Evolutionary conservation across 2,888 invertebrate genomes (phyloP).

Genomic region (Altica lythri): DNA sequence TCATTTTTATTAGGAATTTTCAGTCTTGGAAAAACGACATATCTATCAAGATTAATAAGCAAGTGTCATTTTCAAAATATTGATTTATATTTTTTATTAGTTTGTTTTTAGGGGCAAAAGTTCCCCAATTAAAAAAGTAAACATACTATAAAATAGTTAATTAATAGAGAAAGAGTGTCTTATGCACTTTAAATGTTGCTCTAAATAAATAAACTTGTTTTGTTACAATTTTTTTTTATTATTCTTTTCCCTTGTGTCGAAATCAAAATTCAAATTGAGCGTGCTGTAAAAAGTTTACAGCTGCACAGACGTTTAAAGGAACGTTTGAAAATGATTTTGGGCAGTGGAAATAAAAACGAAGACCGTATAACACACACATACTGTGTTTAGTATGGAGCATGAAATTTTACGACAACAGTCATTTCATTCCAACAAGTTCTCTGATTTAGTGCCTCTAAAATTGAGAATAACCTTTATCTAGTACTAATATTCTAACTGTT

Average conservation of each 20-base stretch:
- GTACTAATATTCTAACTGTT: constrained; percentile 31
- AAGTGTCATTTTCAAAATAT: no score
- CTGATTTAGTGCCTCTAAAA: constrained; percentile 51
- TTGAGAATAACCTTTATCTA: constrained; percentile 42
- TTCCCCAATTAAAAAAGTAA: no score
- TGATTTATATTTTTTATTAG: no score
- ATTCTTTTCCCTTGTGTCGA: no score
- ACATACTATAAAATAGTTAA: no score
- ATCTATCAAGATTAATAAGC: no score
- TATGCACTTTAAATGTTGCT: no score
- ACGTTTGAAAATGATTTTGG: constrained; percentile 48
- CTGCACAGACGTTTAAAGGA: constrained; percentile 46
- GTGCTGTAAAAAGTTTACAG: constrained; percentile 41
- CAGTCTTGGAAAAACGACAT: no score
- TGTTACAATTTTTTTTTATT: no score
- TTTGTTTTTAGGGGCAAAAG: no score
- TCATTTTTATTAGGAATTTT: no score
- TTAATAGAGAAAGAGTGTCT: no score
- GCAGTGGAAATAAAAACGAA: constrained; percentile 41
- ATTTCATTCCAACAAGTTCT: constrained; percentile 53
- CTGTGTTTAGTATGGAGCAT: constrained; percentile 52
- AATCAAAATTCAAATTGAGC: constrained; percentile 35
- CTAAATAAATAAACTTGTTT: not conserved
- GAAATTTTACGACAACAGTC: constrained; percentile 55
- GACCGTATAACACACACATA: constrained; percentile 47